These are phyloP conservation scores for Oryzias melastigma DNA, from an alignment of 2,113 vertebrate genomes.

Conservation along the genomic window DNA sequence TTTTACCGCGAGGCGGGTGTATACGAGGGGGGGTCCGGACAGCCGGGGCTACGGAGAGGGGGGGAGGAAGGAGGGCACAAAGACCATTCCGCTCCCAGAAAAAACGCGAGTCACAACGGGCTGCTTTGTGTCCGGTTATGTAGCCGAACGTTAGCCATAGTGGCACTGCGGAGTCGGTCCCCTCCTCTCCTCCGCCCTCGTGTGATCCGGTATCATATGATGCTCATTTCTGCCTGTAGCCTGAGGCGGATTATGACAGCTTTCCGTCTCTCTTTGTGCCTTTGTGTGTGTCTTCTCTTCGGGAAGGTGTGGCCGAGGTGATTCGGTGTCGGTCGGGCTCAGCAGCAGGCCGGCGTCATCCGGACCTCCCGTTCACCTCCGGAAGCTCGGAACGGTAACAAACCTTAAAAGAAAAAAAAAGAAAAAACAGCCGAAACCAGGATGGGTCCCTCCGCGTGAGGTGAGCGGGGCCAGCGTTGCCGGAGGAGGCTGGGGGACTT, in stretches of 20 bases:
- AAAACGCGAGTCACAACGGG: slow-evolving; percentile 72
- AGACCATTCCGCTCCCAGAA: slow-evolving; percentile 42
- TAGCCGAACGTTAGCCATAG: slow-evolving; percentile 57
- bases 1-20: slow-evolving; percentile 9
- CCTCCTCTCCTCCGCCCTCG: slow-evolving; percentile 49
- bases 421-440: slow-evolving; percentile 33
- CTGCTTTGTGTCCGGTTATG: slow-evolving; percentile 71
- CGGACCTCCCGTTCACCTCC: slow-evolving; percentile 27
- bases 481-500: slow-evolving; percentile 44
- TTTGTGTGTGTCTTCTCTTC: slow-evolving; percentile 68
- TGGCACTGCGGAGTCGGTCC: slow-evolving; percentile 54
- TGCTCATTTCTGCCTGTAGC: slow-evolving; percentile 62
- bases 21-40: slow-evolving; percentile 11
- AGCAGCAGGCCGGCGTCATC: slow-evolving; percentile 65
- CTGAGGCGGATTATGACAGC: slow-evolving; percentile 62
- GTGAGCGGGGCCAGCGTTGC: slow-evolving; percentile 10
- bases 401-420: too few species aligned
- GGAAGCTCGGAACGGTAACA: too few species aligned
- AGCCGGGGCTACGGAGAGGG: background rate
- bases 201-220: slow-evolving; percentile 79
- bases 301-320: slow-evolving; percentile 80
- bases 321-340: slow-evolving; percentile 61
- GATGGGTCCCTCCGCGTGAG: slow-evolving; percentile 60
- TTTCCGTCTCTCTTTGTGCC: slow-evolving; percentile 71
- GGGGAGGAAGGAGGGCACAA: background rate